Evolutionary conservation across 1,140 invertebrate genomes (phyloP).

Genomic region (Eumeta japonica): DNA sequence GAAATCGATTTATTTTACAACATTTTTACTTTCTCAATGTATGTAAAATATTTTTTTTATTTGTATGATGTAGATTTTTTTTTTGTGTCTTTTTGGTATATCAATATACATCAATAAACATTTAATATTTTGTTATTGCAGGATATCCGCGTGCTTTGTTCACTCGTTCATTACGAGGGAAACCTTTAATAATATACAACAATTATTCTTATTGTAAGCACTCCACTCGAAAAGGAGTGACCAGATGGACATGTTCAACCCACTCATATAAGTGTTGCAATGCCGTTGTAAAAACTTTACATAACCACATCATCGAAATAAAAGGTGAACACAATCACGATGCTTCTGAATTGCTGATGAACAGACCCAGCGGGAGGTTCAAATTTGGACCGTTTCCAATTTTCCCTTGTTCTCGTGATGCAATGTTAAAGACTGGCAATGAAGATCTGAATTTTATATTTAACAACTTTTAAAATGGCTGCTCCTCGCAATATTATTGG

Average conservation of each 20-base stretch:
- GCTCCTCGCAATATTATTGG: too few species aligned
- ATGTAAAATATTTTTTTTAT: slow-evolving; percentile 5
- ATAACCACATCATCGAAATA: slow-evolving; percentile 28
- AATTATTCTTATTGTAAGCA: slow-evolving; percentile 40
- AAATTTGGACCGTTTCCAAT: neutral
- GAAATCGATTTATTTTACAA: too few species aligned
- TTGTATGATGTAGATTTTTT: slow-evolving; percentile 4
- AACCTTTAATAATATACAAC: slow-evolving; percentile 36
- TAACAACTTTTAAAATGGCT: too few species aligned
- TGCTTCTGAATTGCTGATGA: slow-evolving; percentile 30
- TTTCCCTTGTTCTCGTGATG: neutral
- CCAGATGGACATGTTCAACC: slow-evolving; percentile 42
- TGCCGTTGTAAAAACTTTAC: slow-evolving; percentile 36
- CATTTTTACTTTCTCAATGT: too few species aligned
- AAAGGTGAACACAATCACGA: slow-evolving; percentile 42
- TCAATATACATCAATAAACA: too few species aligned
- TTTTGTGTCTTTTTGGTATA: too few species aligned
- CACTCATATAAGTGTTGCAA: slow-evolving; percentile 45
- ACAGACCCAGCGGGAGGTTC: slow-evolving; percentile 14
- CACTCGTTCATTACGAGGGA: slow-evolving; percentile 36
- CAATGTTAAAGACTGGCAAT: neutral
- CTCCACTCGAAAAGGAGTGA: slow-evolving; percentile 25
- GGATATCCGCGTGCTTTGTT: slow-evolving; percentile 18
- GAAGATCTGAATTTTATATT: neutral
- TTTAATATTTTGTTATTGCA: too few species aligned